These are phyloP conservation scores for Pitta sordida DNA, from an alignment of 2,113 vertebrate genomes.

Conservation along the genomic window DNA sequence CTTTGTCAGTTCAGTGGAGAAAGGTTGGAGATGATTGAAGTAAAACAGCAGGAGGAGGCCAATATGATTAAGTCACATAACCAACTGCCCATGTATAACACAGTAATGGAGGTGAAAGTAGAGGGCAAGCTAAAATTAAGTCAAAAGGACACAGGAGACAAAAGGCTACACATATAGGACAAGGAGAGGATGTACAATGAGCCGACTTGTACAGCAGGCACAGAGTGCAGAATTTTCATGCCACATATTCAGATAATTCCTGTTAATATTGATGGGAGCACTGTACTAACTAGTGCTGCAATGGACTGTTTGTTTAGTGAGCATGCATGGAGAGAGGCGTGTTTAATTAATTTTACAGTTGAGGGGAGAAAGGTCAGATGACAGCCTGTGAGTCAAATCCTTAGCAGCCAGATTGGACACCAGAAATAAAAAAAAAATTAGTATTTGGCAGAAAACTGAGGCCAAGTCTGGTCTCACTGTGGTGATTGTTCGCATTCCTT, in stretches of 20 bases:
- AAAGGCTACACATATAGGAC: not conserved
- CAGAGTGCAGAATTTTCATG: not conserved
- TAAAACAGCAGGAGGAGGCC: conserved; percentile 37
- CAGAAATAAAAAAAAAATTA: not conserved
- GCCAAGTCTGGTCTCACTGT: not conserved
- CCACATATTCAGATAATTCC: not conserved
- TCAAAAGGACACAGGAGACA: conserved; percentile 31
- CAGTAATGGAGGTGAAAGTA: conserved; percentile 31
- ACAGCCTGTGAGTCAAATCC: not conserved
- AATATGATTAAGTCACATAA: conserved; percentile 27
- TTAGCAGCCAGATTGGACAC: not conserved
- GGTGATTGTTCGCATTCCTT: not conserved
- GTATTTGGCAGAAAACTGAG: not conserved
- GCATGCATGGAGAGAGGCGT: not conserved
- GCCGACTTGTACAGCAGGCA: not conserved
- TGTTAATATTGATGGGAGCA: not conserved
- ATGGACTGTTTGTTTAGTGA: not conserved
- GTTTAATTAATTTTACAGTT: conserved; percentile 19
- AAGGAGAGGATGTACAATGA: not conserved
- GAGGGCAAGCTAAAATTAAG: conserved; percentile 55
- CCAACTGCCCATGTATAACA: conserved; percentile 52
- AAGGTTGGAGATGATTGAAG: conserved; percentile 60
- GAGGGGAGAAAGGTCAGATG: not conserved
- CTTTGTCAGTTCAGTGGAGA: conserved; percentile 34
- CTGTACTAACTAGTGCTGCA: not conserved